A percentile compares a stretch with the other conserved stretches of the same genome.
Evolutionary conservation across 2,797 vertebrate species (phyloP).

Genomic region (Aplochiton taeniatus): DNA sequence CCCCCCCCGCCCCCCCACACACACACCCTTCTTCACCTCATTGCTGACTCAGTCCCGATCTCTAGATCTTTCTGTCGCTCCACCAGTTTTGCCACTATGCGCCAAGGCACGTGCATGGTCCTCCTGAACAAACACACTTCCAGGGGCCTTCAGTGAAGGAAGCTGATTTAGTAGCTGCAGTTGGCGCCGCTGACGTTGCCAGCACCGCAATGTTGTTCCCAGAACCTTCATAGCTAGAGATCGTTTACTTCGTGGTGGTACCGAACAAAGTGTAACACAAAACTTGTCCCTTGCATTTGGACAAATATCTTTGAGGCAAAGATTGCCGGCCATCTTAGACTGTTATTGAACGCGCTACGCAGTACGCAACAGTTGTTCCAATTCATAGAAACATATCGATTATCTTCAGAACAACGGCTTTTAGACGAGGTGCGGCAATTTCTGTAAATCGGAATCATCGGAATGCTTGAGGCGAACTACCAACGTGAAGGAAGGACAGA

Average conservation of each 20-base stretch:
- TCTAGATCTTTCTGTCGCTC: constrained; percentile 29
- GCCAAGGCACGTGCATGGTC: constrained; percentile 13
- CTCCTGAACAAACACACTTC: constrained; percentile 10
- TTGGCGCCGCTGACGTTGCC: too few species aligned
- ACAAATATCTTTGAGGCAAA: too few species aligned
- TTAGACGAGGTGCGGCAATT: too few species aligned
- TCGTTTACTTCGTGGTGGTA: constrained; percentile 21
- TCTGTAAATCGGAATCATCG: background rate
- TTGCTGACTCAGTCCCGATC: constrained; percentile 43
- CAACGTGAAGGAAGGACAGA: too few species aligned
- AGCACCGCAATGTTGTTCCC: constrained; percentile 35
- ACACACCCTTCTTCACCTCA: constrained; percentile 21
- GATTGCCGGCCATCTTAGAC: too few species aligned
- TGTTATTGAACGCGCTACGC: too few species aligned
- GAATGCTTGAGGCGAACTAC: too few species aligned
- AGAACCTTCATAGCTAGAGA: constrained; percentile 32
- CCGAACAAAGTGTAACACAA: constrained; percentile 9
- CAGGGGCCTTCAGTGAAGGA: constrained; percentile 21
- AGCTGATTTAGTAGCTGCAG: constrained; percentile 44
- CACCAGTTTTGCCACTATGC: constrained; percentile 51
- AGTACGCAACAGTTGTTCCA: background rate
- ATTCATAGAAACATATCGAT: too few species aligned
- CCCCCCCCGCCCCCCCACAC: background rate
- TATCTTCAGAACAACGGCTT: constrained; percentile 18
- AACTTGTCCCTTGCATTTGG: too few species aligned